These are phyloP conservation scores for Dolichotis patagonum DNA, from an alignment of 2,113 vertebrate genomes.

Conservation along the genomic window DNA sequence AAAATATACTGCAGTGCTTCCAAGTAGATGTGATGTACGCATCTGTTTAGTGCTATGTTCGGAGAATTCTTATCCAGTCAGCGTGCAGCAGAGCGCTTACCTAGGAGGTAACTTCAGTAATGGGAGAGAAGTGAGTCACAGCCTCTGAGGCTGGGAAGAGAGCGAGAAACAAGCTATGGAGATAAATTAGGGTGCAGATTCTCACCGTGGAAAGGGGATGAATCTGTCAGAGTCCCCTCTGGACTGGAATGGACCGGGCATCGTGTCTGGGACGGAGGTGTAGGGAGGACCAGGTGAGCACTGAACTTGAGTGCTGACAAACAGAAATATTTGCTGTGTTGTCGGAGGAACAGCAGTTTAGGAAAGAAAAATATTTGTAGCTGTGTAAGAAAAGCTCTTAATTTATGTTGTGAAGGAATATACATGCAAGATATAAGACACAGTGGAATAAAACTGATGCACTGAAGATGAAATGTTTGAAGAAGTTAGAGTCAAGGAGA, in stretches of 20 bases:
- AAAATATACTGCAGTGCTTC: neutral
- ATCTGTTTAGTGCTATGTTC: neutral
- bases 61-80: neutral
- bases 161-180: neutral
- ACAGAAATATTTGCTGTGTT: neutral
- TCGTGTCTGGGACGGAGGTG: neutral
- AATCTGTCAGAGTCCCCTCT: neutral
- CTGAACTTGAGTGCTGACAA: neutral
- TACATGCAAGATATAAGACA: neutral
- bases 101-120: neutral
- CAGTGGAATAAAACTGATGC: neutral
- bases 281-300: neutral
- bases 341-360: neutral
- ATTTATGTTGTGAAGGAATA: conserved; percentile 41
- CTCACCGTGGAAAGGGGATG: neutral
- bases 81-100: neutral
- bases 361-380: neutral
- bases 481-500: neutral
- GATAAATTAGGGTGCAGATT: neutral
- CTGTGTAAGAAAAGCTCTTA: neutral
- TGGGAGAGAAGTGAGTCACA: neutral
- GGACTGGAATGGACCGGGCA: neutral
- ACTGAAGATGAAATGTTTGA: neutral
- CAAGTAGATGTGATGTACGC: neutral
- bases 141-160: neutral